Evolutionary conservation across 2,797 vertebrate genomes (phyloP), one percentile per base, ranked within the genome.

Genomic region (Aldrovandia affinis): DNA sequence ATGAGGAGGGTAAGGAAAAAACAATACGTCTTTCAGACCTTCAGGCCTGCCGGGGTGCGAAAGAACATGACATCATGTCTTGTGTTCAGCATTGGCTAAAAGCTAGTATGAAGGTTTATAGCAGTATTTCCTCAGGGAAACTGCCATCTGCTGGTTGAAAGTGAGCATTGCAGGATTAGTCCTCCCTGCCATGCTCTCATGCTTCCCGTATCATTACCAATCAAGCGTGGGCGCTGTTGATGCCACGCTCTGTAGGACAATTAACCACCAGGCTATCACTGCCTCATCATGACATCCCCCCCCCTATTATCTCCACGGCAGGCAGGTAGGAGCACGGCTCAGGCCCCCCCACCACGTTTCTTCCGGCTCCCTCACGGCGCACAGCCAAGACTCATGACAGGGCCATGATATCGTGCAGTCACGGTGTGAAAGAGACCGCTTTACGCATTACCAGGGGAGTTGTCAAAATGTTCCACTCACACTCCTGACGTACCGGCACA

Each of bases 71-170:
- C 1, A 2, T 2, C 12, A 10, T 50, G 47, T 12, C 47, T n/a
- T n/a, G n/a, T n/a, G n/a, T n/a, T n/a, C n/a, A n/a, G n/a, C n/a
- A n/a, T n/a, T n/a, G n/a, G n/a, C n/a, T n/a, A n/a, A n/a, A n/a
- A n/a, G n/a, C n/a, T n/a, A n/a, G n/a, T n/a, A n/a, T n/a, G n/a
- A n/a, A n/a, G 47, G 12, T 6, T 50, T 50, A 50, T 12, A 6
- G 47, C 47, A 50, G 47, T 12, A 50, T 12, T 50, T 50, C 47
- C 47, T 50, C 47, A 12, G 12, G 55, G 25, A 83, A 33, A 81
- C 84, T 89, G 89, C 90, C 90, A 70, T 89, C 89, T 93, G 84
- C 85, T 92, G 91, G 86, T 86, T 50, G 42, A 82, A 80, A 14
- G 12, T 70, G n/a, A 68, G 47, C 28, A 73, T 15, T 73, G 47